Conservation (phyloP, 2,797 vertebrate species). For the Myotis findleyi region DNA sequence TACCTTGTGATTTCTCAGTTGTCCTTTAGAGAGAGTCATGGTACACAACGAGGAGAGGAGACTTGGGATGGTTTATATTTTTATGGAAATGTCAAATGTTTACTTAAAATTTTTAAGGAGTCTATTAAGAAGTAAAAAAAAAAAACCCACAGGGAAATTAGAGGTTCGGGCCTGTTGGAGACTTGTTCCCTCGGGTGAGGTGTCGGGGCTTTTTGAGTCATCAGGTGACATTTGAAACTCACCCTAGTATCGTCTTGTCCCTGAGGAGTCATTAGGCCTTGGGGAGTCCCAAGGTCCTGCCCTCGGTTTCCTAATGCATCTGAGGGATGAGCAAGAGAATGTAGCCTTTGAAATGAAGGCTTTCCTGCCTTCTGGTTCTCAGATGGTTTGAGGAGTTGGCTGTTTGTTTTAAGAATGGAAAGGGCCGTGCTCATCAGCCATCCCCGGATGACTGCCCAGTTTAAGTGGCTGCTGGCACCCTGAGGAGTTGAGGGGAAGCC, state of each 20-base stretch:
- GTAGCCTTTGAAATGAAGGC: background rate
- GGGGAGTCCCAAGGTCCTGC: background rate
- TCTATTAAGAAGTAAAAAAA: background rate
- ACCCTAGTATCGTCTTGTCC: background rate
- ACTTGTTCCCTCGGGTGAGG: background rate
- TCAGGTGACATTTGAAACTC: background rate
- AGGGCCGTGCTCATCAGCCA: background rate
- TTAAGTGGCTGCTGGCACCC: fast-evolving
- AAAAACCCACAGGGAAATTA: background rate
- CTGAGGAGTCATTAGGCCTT: background rate
- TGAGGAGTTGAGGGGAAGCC: no score
- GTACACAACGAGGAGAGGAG: background rate
- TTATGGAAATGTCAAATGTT: background rate
- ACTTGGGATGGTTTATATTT: background rate
- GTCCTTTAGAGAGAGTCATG: background rate
- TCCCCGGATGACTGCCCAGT: background rate
- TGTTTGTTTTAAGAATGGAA: background rate
- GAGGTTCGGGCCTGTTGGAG: background rate
- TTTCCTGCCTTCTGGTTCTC: background rate
- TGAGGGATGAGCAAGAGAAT: background rate
- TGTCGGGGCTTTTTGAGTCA: background rate
- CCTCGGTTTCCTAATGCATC: background rate
- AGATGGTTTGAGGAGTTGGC: background rate
- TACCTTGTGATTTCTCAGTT: no score
- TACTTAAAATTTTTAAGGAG: background rate